Percentiles rank a stretch among this genome's conserved stretches.
These are phyloP conservation scores for Excalfactoria chinensis DNA, from an alignment of 2,113 vertebrate genomes.

Conservation along the genomic window DNA sequence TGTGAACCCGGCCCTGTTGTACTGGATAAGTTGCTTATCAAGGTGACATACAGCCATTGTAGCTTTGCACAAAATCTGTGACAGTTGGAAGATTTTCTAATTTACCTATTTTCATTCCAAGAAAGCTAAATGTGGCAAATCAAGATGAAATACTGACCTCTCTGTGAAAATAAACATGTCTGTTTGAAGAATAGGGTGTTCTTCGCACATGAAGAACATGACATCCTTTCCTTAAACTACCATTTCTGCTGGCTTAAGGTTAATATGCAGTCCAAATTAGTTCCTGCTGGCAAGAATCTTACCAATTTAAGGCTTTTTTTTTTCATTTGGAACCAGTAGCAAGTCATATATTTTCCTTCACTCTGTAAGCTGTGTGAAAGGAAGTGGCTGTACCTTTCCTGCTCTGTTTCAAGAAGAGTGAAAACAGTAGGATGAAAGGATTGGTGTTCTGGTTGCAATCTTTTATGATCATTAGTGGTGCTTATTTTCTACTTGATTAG, in stretches of 20 bases:
- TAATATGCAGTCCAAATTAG: background rate
- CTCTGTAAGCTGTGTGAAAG: background rate
- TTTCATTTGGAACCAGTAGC: background rate
- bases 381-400: background rate
- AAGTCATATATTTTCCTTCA: background rate
- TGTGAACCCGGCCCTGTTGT: conserved; percentile 26
- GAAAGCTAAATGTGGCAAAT: conserved; percentile 47
- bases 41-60: conserved; percentile 54
- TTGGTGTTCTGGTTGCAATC: background rate
- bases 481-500: background rate
- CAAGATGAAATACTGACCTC: conserved; percentile 53
- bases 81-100: conserved; percentile 55
- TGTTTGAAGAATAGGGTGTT: conserved; percentile 24
- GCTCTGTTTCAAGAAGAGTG: background rate
- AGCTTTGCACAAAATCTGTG: background rate
- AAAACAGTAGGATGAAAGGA: background rate
- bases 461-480: background rate
- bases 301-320: background rate
- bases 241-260: background rate
- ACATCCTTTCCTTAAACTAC: background rate
- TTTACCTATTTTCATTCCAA: conserved; percentile 22
- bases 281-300: background rate
- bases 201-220: background rate
- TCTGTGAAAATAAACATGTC: conserved; percentile 39
- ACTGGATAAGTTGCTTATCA: conserved; percentile 58